Evolutionary conservation across 2,797 vertebrate genomes (phyloP), one percentile per base, ranked within the genome.

Genomic region (Gymnocypris eckloni): DNA sequence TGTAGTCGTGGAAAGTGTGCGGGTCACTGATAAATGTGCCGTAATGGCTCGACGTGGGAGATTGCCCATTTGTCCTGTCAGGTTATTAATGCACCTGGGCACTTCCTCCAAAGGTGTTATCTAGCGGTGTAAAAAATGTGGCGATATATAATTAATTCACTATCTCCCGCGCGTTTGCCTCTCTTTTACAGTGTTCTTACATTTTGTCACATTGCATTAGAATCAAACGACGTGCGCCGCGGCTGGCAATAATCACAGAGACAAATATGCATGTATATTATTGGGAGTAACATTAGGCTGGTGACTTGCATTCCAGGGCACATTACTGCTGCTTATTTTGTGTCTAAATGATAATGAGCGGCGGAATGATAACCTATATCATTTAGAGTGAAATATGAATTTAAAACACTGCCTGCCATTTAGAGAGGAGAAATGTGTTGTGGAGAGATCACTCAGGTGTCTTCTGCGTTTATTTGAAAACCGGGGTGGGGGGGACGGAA

Each of bases 301-400:
- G 88, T 89, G 90, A 90, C 93, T 93, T 91, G 90, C 91, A 90
- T 94, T 93, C 92, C 85, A 92, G 93, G 92, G 94, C 92, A 95
- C 94, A 95, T 95, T 96, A 95, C 94, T 92, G 93, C 93, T 87
- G 88, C 94, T 95, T 95, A 95, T 95, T 96, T 95, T 93, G 93
- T 92, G 93, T 96, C 94, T 95, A 94, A 96, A 96, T 96, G 94
- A 95, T 95, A 95, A 96, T 95, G 95, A 96, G 94, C 91, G 91
- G 91, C 89, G 92, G 91, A 93, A 93, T 94, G 93, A 95, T 94
- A 94, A 94, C 94, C 93, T 94, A 92, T 94, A 95, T 94, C 91
- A 94, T 94, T 95, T 94, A 92, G 91, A 93, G 90, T 84, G 91
- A 91, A 94, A 93, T 92, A 91, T 90, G 89, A 94, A 94, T 94